Evolutionary conservation across 2,888 invertebrate genomes (phyloP), one percentile per base, ranked within the genome.

Genomic region (Andrena minutula): DNA sequence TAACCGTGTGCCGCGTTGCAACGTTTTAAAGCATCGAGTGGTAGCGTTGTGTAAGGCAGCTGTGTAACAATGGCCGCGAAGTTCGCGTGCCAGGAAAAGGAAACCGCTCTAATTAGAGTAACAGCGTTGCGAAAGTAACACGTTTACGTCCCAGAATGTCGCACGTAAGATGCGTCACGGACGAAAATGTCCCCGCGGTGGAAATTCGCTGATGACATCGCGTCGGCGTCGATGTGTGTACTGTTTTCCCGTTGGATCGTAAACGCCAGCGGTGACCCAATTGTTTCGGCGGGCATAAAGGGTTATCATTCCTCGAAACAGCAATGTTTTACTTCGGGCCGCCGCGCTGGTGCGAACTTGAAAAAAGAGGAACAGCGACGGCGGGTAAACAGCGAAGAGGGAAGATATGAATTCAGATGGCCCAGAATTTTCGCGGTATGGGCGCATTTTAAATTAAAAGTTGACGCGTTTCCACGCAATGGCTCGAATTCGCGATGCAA

Each of bases 231-330:
- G 47, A 76, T 72, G 73, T 20, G 35, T 56, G 51, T 70, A 53
- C 77, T 68, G 35, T 84, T 78, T 82, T 70, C 66, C 60, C 79
- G 66, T 79, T 83, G 64, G 51, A 28, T 83, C 76, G 75, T 79
- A 75, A 85, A 83, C 78, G 72, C 73, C 63, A 63, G 73, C 74
- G 71, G 85, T 61, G 79, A 82, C 69, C 78, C 60, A 73, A 66
- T 86, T 84, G 78, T 82, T 56, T 75, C 49, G 79, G 63, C 82
- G 53, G 77, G 69, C 81, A 71, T 87, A 79, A 86, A 85, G 70
- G 63, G 75, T 68, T 70, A 79, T 77, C 75, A 70, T 76, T 70
- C 74, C 68, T 51, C 60, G 68, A 53, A 64, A 70, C 63, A 63
- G 56, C 61, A 35, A 79, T 75, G 75, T 79, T 83, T 84, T 53